A percentile compares a stretch with the other conserved stretches of the same genome.
Conservation (phyloP, 92 coral and sea anemone genomes). For the Epizoanthus ramosus region DNA sequence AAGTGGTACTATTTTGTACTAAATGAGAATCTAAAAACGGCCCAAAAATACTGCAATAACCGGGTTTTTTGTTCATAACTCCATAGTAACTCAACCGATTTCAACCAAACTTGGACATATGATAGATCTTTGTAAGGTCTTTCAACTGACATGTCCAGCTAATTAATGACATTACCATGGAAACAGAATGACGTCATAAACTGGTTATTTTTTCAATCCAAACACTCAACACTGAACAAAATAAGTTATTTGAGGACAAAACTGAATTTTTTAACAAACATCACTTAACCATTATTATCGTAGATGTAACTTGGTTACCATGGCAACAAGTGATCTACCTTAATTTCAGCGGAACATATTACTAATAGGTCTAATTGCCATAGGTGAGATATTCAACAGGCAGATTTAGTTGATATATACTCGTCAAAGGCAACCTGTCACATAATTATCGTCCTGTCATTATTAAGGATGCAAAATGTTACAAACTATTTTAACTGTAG, state of each 20-base stretch:
- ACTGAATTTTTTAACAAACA: background rate
- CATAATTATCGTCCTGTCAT: background rate
- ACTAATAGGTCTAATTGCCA: background rate
- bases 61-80: background rate
- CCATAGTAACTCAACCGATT: background rate
- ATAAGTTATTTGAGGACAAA: background rate
- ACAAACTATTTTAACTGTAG: background rate
- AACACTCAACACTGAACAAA: background rate
- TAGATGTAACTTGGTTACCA: background rate
- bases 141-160: background rate
- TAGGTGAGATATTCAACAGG: background rate
- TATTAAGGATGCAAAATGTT: background rate
- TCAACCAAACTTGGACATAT: constrained; percentile 9
- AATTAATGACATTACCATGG: background rate
- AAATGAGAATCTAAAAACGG: background rate
- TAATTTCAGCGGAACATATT: background rate
- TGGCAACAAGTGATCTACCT: constrained; percentile 1
- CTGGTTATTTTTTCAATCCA: background rate
- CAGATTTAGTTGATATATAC: background rate
- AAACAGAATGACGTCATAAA: background rate
- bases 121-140: background rate
- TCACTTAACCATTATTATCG: background rate
- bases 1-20: constrained; percentile 4
- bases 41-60: background rate
- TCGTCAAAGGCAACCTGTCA: background rate